Percentiles rank a stretch among this genome's conserved stretches.
Evolutionary conservation across 1,140 invertebrate species (phyloP).

Genomic region (Galleria mellonella): DNA sequence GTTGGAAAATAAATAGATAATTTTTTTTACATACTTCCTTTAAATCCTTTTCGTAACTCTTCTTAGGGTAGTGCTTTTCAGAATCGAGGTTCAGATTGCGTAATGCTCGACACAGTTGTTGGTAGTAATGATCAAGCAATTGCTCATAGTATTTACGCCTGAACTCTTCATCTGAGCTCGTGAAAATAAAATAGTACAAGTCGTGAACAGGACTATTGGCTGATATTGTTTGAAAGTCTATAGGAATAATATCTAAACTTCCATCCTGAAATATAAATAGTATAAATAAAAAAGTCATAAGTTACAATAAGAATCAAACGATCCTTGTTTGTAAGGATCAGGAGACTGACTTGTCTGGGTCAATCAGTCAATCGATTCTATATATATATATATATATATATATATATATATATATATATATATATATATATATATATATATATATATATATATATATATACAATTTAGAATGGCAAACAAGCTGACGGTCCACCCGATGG

Average conservation of each 20-base stretch:
- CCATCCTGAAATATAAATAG: constrained; percentile 19
- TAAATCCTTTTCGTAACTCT: constrained; percentile 11
- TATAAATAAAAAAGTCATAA: too few species aligned
- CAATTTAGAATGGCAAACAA: too few species aligned
- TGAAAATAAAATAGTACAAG: constrained; percentile 65
- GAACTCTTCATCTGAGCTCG: constrained; percentile 44
- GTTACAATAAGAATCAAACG: too few species aligned
- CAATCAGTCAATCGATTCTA: not conserved
- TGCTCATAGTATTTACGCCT: constrained; percentile 43
- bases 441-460: too few species aligned
- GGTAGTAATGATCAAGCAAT: constrained; percentile 57
- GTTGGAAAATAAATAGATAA: too few species aligned
- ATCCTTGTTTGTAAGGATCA: not conserved
- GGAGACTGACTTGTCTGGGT: not conserved
- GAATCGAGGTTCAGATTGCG: constrained; percentile 3
- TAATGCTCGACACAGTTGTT: constrained; percentile 23
- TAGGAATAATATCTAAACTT: constrained; percentile 36
- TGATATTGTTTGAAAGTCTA: constrained; percentile 68
- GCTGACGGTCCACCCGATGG: too few species aligned
- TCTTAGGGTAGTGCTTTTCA: constrained; percentile 4
- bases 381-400: too few species aligned
- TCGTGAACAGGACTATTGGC: constrained; percentile 57
- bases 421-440: too few species aligned
- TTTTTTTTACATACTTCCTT: too few species aligned
- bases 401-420: not conserved